Conservation (phyloP, 2,113 vertebrate genomes). For the Thermophis baileyi region DNA sequence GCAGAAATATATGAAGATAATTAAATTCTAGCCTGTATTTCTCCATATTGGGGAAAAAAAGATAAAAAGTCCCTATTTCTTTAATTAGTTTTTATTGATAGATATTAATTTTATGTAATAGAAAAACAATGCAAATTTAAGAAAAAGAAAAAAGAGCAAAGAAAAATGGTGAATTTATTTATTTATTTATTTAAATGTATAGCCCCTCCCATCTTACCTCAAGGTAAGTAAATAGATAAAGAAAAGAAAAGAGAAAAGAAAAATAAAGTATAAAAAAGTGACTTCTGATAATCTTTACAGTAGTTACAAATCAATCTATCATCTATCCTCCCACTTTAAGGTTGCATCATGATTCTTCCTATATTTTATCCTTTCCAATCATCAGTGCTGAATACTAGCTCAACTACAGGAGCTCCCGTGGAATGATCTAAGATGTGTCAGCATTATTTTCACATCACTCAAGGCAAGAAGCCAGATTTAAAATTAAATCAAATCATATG, state of each 20-base stretch:
- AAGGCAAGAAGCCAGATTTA: conserved; percentile 34
- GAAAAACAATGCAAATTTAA: neutral
- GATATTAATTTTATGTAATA: neutral
- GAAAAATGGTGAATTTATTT: neutral
- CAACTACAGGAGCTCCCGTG: conserved; percentile 48
- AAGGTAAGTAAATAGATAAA: neutral
- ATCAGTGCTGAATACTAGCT: conserved; percentile 31
- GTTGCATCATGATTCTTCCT: neutral
- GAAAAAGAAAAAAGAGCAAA: neutral
- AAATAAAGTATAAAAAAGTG: neutral
- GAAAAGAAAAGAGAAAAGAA: neutral
- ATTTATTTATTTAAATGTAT: neutral
- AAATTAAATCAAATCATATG: conserved; percentile 24
- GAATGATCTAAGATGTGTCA: conserved; percentile 46
- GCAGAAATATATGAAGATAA: conserved; percentile 22
- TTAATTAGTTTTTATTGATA: neutral
- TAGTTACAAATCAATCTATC: neutral
- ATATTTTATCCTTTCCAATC: neutral
- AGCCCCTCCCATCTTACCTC: neutral
- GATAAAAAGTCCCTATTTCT: conserved; percentile 29
- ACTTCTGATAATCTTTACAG: neutral
- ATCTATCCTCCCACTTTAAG: neutral
- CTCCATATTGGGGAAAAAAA: conserved; percentile 9
- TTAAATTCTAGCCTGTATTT: conserved; percentile 34
- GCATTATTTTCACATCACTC: conserved; percentile 43